Evolutionary conservation across 2,113 vertebrate genomes (phyloP), one percentile per base, ranked within the genome.

Genomic region (Rhipidura dahli): DNA sequence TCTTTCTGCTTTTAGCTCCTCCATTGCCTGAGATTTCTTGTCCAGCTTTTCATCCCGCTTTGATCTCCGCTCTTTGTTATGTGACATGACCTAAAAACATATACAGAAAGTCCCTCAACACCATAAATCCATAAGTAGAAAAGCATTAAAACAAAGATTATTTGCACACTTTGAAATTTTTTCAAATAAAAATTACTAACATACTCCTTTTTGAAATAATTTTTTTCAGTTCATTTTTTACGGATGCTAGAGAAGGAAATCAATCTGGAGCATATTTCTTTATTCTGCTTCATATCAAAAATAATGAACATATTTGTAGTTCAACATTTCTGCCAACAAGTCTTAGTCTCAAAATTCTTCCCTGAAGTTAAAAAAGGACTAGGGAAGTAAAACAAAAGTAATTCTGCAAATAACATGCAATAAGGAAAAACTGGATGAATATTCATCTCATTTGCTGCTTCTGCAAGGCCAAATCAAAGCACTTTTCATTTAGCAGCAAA

Each of bases 21-120:
- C 99, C 99, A 99, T 99, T 85, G 99, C 99, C 98, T 99, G 99
- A 88, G 99, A 99, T 97, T 99, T 99, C 96, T 99, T 99, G 97
- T 99, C 99, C 69, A 99, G 98, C 96, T 99, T 99, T 90, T 99
- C 99, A 82, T 99, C 99, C 15, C 99, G 98, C 94, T 99, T 99
- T 89, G 99, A 99, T 94, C 99, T 97, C 21, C 99, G 97, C 95
- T 99, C 99, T 97, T 99, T 99, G 94, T 99, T 99, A 96, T 99
- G 99, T 59, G 99, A 99, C 98, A 98, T 99, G 73, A 99, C 99
- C 99, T 99, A 54, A 83, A 93, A 97, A 83, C 24, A 61, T 0
- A 8, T n/a, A 95, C 42, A 94, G 31, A 44, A 68, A 83, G 35
- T 33, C 26, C 26, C 54, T 85, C 49, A 91, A 68, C 21, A 89